Evolutionary conservation across 2,888 invertebrate species (phyloP).

Genomic region (Arctia plantaginis): DNA sequence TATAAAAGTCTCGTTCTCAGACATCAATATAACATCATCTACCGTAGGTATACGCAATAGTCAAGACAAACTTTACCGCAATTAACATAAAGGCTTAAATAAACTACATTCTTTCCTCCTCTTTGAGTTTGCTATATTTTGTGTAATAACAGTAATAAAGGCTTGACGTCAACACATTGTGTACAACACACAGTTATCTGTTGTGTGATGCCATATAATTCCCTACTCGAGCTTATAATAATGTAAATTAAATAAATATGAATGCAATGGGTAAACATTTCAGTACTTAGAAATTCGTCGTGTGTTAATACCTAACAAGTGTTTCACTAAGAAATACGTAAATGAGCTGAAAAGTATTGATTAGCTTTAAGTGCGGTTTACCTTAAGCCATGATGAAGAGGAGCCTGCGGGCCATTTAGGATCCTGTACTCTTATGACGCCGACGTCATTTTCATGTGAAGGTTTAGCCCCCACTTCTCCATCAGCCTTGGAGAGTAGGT

Average conservation of each 20-base stretch:
- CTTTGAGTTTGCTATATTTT: not conserved
- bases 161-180: not conserved
- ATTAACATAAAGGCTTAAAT: not conserved
- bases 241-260: not conserved
- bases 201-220: not conserved
- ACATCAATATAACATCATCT: not conserved
- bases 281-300: not conserved
- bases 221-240: not conserved
- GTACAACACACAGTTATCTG: not conserved
- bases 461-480: constrained; percentile 80
- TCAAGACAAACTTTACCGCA: not conserved
- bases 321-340: not conserved
- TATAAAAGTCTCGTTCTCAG: not conserved
- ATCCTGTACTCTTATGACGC: constrained; percentile 85
- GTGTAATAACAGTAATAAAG: not conserved
- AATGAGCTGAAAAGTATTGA: not conserved
- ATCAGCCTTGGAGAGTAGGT: constrained; percentile 77
- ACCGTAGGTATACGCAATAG: not conserved
- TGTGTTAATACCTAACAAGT: not conserved
- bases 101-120: not conserved
- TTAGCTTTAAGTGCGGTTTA: constrained; percentile 46
- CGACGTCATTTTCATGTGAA: constrained; percentile 88
- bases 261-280: not conserved
- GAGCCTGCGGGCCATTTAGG: constrained; percentile 87
- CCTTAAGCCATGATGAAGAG: constrained; percentile 88